phyloP scores from a whole-genome alignment of 2,113 vertebrate species.

The Boulengeromyrus knoepffleri region DNA sequence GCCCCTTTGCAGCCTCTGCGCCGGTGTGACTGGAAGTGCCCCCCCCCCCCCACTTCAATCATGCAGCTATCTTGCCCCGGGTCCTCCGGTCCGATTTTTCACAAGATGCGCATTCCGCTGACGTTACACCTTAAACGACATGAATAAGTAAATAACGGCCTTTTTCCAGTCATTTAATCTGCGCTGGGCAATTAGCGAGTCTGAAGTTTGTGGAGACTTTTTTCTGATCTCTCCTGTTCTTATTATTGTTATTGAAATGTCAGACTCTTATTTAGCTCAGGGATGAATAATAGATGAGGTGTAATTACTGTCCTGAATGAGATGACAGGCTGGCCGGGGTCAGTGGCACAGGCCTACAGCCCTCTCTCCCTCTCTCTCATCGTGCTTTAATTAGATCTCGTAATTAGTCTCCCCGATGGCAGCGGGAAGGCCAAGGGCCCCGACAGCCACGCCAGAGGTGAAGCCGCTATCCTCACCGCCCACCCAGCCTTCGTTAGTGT shows the following conservation, averaged over 20 bases:
- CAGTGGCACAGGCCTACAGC: conserved; percentile 72
- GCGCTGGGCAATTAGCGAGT: conserved; percentile 61
- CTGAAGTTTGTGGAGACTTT: conserved; percentile 59
- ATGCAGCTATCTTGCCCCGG: not conserved
- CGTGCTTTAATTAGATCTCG: conserved; percentile 97
- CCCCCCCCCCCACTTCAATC: conserved; percentile 6
- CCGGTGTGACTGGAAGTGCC: conserved; percentile 18
- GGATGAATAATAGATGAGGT: conserved; percentile 99
- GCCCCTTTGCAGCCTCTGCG: not conserved
- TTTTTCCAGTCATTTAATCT: conserved; percentile 60
- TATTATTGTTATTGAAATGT: conserved; percentile 87
- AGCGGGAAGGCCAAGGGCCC: conserved; percentile 84
- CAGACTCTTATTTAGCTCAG: conserved; percentile 92
- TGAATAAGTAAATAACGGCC: conserved; percentile 63
- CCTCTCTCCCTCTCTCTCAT: conserved; percentile 60
- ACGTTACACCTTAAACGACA: conserved; percentile 41
- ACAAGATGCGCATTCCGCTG: conserved; percentile 29
- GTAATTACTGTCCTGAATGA: conserved; percentile 94
- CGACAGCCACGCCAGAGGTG: conserved; percentile 75
- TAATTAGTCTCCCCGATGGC: conserved; percentile 98
- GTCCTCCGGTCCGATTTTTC: conserved; percentile 35
- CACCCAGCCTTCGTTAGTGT: conserved; percentile 61
- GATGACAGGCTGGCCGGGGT: conserved; percentile 79
- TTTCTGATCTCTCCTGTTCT: conserved; percentile 40
- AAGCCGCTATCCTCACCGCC: conserved; percentile 62